Percentiles rank a stretch among this genome's conserved stretches.
phyloP scores from a whole-genome alignment of 2,888 invertebrate species.

The Allygus modestus region DNA sequence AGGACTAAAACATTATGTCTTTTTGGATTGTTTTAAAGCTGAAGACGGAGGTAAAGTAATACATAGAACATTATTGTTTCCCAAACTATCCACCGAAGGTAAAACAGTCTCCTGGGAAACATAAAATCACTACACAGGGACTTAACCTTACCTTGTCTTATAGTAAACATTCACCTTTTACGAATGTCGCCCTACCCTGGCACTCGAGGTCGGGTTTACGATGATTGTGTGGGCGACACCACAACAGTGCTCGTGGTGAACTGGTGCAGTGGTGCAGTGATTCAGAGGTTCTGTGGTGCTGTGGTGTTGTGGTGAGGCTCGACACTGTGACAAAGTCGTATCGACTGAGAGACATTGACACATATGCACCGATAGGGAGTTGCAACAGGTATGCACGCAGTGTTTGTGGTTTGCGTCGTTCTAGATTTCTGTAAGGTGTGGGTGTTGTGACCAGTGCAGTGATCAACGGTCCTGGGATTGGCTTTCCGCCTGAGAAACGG shows the following conservation, averaged over 20 bases:
- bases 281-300: not conserved
- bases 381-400: conserved; percentile 9
- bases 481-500: too few relatives aligned
- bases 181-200: not conserved
- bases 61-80: too few relatives aligned
- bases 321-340: not conserved
- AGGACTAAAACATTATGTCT: too few relatives aligned
- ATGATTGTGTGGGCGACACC: not conserved
- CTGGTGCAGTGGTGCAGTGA: not conserved
- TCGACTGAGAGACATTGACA: conserved; percentile 17
- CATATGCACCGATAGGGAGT: conserved; percentile 30
- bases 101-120: too few relatives aligned
- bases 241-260: not conserved
- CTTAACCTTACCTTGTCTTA: not conserved
- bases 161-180: not conserved
- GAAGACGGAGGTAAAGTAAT: too few relatives aligned
- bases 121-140: too few relatives aligned
- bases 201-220: not conserved
- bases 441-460: not conserved
- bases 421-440: not conserved
- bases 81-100: too few relatives aligned
- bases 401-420: not conserved
- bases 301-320: not conserved
- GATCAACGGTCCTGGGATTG: too few relatives aligned
- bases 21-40: too few relatives aligned